Evolutionary conservation across 2,797 vertebrate species (phyloP).

Genomic region (Hoplostethus atlanticus): DNA sequence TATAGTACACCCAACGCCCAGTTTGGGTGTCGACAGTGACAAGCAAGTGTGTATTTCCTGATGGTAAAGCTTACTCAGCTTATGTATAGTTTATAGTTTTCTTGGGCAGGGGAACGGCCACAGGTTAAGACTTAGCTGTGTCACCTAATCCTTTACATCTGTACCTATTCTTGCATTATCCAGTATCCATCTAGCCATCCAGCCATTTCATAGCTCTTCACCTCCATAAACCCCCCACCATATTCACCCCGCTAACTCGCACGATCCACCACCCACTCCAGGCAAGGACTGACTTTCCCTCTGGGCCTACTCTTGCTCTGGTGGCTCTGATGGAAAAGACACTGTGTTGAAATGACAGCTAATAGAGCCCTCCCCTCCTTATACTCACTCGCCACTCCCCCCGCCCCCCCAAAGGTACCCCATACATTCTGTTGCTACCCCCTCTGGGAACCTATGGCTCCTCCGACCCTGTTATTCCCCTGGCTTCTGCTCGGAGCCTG

Average conservation of each 20-base stretch:
- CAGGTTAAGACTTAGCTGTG: constrained; percentile 15
- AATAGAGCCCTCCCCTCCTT: constrained; percentile 63
- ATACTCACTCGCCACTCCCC: constrained; percentile 39
- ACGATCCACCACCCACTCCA: constrained; percentile 49
- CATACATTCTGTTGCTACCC: constrained; percentile 53
- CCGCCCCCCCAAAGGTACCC: constrained; percentile 68
- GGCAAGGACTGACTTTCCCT: constrained; percentile 70
- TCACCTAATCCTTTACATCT: constrained; percentile 8
- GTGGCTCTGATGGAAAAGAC: constrained; percentile 73
- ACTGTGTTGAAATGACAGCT: constrained; percentile 81
- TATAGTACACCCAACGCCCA: constrained; percentile 52
- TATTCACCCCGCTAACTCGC: constrained; percentile 52
- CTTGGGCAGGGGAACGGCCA: constrained; percentile 17
- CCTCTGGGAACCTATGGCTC: constrained; percentile 46
- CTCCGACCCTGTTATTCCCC: constrained; percentile 64
- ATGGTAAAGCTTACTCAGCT: constrained; percentile 66
- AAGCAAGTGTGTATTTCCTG: constrained; percentile 54
- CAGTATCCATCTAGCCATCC: too few relatives aligned
- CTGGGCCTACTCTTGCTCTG: constrained; percentile 52
- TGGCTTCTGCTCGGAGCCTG: constrained; percentile 79
- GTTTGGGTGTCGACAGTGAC: constrained; percentile 53
- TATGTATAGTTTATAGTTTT: constrained; percentile 49
- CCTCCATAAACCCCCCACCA: constrained; percentile 22
- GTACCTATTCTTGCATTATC: constrained; percentile 1
- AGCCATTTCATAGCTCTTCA: constrained; percentile 24